Evolutionary conservation across 2,797 vertebrate species (phyloP), one percentile per base, ranked within the genome.

Genomic region (Hyperoplus immaculatus): DNA sequence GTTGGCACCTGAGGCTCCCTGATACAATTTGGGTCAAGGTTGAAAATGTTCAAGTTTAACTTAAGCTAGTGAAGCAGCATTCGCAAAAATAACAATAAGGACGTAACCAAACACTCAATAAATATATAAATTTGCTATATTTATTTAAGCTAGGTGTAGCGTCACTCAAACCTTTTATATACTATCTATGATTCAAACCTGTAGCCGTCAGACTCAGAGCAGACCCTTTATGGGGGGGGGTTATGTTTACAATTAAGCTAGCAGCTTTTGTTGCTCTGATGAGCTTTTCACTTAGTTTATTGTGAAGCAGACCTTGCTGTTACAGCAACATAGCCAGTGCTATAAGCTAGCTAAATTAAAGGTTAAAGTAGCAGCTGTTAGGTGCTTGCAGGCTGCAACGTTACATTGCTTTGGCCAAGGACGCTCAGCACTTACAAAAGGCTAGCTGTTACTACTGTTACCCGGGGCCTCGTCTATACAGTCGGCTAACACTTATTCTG

Each of bases 321-420:
- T 29, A 14, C 6, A 7, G 1, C 5, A 53, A 68, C 9, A 14
- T 6, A 18, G 13, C 41, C 12, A 51, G 14, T 47, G 14, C 42
- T 13, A 42, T 42, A 5, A 21, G 15, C 46, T 4, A 54, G 0
- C 21, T 55, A 2, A 4, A 9, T 15, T n/a, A 14, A 7, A 6
- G 29, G 29, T 18, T 13, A 8, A 42, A 47, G 75, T 6, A 16
- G 50, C 7, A 4, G 8, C 0, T 39, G 0, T 7, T 21, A 29
- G 8, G n/a, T 67, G 42, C 69, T 42, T 59, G 6, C 43, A 43
- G 21, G 12, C n/a, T n/a, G 43, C 13, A 8, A n/a, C 29, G 29
- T 41, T 21, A 6, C 3, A 3, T 53, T 9, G 15, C 21, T 73
- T 21, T 6, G 38, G 6, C 72, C 78, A 91, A 91, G 86, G 89